These are phyloP conservation scores for Pristionchus maxplancki DNA, from an alignment of 2,888 invertebrate species.

Conservation along the genomic window DNA sequence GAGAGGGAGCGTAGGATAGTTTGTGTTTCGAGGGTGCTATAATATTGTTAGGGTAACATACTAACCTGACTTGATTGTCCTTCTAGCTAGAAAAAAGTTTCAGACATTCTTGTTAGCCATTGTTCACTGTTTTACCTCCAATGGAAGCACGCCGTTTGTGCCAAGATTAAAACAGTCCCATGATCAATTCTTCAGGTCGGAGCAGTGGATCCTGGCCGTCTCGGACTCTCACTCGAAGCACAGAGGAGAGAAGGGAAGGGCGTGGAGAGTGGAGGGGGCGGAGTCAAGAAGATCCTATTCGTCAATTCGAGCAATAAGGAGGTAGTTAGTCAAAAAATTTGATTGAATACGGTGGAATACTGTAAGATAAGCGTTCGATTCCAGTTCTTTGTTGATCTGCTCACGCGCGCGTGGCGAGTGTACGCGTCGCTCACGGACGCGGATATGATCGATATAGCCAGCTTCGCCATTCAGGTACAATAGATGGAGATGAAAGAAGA, in stretches of 20 bases:
- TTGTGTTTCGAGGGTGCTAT: background rate
- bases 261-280: background rate
- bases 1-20: background rate
- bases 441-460: conserved; percentile 46
- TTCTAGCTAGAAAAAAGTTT: too few species aligned
- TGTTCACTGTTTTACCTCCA: background rate
- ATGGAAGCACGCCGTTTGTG: background rate
- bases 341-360: too few species aligned
- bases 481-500: background rate
- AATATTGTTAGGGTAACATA: background rate
- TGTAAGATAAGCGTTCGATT: background rate
- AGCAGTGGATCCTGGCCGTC: conserved; percentile 50
- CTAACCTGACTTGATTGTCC: too few species aligned
- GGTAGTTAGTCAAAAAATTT: too few species aligned
- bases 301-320: background rate
- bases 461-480: conserved; percentile 46
- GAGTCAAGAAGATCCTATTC: conserved; percentile 44
- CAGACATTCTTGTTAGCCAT: too few species aligned
- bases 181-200: conserved; percentile 2
- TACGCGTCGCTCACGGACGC: conserved; percentile 43
- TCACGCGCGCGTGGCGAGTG: conserved; percentile 25
- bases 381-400: conserved; percentile 44
- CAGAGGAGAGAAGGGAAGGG: conserved; percentile 22
- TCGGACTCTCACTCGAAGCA: conserved; percentile 43
- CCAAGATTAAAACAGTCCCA: background rate